These are phyloP conservation scores for Sturnira hondurensis DNA, from an alignment of 2,113 vertebrate genomes.

Conservation along the genomic window DNA sequence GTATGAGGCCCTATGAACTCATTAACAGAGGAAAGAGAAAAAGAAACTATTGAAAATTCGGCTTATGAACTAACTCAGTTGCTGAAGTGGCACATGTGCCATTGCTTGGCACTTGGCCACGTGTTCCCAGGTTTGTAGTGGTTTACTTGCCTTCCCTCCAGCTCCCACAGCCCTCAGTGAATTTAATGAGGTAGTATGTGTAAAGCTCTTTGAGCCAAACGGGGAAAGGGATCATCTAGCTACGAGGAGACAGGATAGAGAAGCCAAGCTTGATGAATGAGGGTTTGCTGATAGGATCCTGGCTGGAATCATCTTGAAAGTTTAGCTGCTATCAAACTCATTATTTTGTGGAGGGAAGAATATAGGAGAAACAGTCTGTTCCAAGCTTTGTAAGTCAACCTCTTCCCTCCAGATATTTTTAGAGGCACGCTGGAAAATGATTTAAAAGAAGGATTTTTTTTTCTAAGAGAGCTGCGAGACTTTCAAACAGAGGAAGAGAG, in stretches of 20 bases:
- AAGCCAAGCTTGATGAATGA: neutral
- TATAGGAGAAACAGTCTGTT: neutral
- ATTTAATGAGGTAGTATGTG: constrained; percentile 2
- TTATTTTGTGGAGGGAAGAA: constrained; percentile 30
- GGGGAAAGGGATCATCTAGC: neutral
- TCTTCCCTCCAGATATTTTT: neutral
- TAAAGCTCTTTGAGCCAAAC: constrained; percentile 20
- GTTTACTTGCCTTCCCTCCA: neutral
- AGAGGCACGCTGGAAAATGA: neutral
- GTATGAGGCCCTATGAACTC: neutral
- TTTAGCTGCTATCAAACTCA: constrained; percentile 28
- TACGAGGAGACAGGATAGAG: neutral
- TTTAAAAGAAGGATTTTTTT: neutral
- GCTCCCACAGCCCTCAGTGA: neutral
- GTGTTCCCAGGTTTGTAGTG: neutral
- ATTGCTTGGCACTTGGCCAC: neutral
- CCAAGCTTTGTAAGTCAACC: neutral
- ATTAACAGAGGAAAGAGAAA: neutral
- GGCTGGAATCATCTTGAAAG: neutral
- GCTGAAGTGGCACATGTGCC: neutral
- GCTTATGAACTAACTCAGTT: neutral
- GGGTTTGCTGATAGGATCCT: neutral
- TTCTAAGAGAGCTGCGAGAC: neutral
- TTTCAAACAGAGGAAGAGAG: neutral
- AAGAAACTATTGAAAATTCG: neutral